Conservation (phyloP, 2,888 invertebrate genomes). For the Lasioglossum leucozonium region DNA sequence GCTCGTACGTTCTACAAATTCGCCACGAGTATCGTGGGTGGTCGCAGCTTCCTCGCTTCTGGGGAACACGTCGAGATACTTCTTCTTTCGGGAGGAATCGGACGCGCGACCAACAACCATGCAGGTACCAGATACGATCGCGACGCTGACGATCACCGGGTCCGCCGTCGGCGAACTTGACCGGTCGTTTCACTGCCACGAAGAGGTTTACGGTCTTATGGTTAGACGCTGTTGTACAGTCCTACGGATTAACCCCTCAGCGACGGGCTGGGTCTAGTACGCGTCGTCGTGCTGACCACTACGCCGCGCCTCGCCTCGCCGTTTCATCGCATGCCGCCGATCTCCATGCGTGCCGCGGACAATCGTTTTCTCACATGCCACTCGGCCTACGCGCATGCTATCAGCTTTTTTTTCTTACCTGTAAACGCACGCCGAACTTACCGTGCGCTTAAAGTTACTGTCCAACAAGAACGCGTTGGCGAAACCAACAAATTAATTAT, state of each 20-base stretch:
- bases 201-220: constrained; percentile 46
- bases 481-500: too few relatives aligned
- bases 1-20: constrained; percentile 50
- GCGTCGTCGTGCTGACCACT: background rate
- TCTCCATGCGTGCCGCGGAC: background rate
- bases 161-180: constrained; percentile 57
- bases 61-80: constrained; percentile 57
- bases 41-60: constrained; percentile 57
- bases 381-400: background rate
- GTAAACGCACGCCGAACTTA: background rate
- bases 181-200: constrained; percentile 41
- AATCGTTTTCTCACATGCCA: constrained; percentile 2
- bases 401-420: background rate
- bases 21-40: constrained; percentile 68
- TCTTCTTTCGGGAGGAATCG: constrained; percentile 59
- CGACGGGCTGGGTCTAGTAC: background rate
- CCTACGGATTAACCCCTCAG: background rate
- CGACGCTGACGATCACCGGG: constrained; percentile 60
- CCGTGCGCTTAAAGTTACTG: background rate
- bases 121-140: constrained; percentile 58
- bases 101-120: constrained; percentile 59
- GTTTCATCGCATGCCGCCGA: constrained; percentile 1
- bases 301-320: background rate
- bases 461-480: too few relatives aligned
- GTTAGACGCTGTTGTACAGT: background rate